phyloP scores from a whole-genome alignment of 2,113 vertebrate species.

The Camarhynchus parvulus region DNA sequence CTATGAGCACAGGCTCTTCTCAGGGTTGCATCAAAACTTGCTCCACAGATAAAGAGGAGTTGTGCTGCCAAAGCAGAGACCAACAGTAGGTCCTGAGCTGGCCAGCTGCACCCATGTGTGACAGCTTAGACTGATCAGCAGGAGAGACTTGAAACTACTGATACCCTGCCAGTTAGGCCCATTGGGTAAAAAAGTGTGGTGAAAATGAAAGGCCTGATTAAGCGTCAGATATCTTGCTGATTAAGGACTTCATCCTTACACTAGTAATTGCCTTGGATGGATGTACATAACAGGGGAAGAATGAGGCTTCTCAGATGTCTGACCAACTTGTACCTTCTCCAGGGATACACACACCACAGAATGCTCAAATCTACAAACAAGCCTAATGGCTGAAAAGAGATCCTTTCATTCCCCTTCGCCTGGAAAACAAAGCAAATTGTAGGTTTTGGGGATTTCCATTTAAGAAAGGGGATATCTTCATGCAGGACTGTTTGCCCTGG shows the following conservation, averaged over 20 bases:
- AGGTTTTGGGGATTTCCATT: background rate
- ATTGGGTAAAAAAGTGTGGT: background rate
- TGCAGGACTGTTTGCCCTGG: background rate
- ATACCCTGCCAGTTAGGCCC: background rate
- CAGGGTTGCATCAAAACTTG: background rate
- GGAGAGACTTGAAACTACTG: background rate
- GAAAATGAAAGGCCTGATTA: background rate
- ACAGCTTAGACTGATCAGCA: background rate
- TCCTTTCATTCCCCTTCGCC: background rate
- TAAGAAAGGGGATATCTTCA: background rate
- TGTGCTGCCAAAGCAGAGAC: background rate
- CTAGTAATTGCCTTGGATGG: background rate
- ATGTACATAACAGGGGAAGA: background rate
- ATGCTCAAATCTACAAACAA: background rate
- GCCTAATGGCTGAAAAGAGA: background rate
- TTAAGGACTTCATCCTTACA: background rate
- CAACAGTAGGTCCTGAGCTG: background rate
- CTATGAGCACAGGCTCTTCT: background rate
- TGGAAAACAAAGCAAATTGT: background rate
- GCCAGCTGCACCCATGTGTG: background rate
- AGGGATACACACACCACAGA: background rate
- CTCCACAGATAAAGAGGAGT: background rate
- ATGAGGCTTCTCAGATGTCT: background rate
- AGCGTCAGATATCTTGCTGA: background rate
- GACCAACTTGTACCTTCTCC: background rate